A percentile compares a stretch with the other conserved stretches of the same genome.
Conservation (phyloP, 2,888 invertebrate genomes). For the Cremastinae sp. region DNA sequence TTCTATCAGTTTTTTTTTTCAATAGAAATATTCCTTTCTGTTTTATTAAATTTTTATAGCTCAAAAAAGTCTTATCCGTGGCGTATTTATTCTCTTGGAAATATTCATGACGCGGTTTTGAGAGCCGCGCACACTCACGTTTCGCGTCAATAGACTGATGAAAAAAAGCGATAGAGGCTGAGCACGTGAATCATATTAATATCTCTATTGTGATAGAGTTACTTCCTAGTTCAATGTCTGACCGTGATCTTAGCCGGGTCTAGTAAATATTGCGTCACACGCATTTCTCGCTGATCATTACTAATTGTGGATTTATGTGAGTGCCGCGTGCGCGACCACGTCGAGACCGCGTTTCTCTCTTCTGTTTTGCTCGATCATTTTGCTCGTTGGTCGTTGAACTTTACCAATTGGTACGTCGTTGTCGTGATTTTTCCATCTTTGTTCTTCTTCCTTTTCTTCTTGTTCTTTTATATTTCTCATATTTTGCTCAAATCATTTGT, state of each 20-base stretch:
- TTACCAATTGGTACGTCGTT: conserved; percentile 32
- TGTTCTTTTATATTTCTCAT: no score
- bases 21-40: no score
- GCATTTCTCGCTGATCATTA: conserved; percentile 36
- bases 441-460: no score
- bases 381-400: conserved; percentile 49
- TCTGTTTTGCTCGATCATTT: conserved; percentile 38
- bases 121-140: no score
- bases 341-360: conserved; percentile 24
- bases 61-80: no score
- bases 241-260: conserved; percentile 45
- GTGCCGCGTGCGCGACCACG: conserved; percentile 24
- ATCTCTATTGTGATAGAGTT: conserved; percentile 17
- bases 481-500: no score
- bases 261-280: conserved; percentile 46
- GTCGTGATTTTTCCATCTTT: no score
- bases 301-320: conserved; percentile 50
- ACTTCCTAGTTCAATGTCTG: conserved; percentile 37
- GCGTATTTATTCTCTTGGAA: no score
- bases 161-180: conserved; percentile 1
- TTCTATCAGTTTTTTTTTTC: no score
- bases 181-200: conserved; percentile 24
- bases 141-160: no score
- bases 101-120: no score
- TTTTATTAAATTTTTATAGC: no score